phyloP scores from a whole-genome alignment of 2,113 vertebrate genomes.

The Eidolon helvum region DNA sequence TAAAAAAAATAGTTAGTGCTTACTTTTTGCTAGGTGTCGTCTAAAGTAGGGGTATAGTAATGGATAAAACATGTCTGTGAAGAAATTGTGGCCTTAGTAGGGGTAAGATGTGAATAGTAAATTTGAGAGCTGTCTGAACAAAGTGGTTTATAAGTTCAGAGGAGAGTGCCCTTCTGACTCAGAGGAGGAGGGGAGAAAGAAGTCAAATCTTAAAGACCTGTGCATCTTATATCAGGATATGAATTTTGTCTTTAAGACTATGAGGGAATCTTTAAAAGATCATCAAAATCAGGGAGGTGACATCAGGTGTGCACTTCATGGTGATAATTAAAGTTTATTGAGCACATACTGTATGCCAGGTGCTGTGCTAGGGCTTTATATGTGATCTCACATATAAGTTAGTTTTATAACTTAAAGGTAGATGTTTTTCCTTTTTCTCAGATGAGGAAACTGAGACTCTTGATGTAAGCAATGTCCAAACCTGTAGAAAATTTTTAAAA shows the following conservation, averaged over 20 bases:
- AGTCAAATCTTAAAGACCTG: not conserved
- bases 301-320: not conserved
- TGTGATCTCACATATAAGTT: not conserved
- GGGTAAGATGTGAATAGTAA: not conserved
- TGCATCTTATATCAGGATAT: not conserved
- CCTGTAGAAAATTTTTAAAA: no score
- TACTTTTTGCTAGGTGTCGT: conserved; percentile 17
- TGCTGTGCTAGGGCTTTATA: not conserved
- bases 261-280: conserved; percentile 14
- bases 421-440: conserved; percentile 40
- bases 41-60: not conserved
- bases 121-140: not conserved
- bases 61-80: not conserved
- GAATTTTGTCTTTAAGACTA: conserved; percentile 16
- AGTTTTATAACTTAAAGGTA: conserved; percentile 22
- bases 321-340: conserved; percentile 20
- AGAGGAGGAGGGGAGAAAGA: not conserved
- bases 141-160: not conserved
- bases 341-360: not conserved
- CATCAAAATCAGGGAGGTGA: not conserved
- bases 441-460: not conserved
- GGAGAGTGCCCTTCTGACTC: not conserved
- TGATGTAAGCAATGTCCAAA: no score
- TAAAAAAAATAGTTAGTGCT: not conserved
- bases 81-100: conserved; percentile 25